Evolutionary conservation across 2,888 invertebrate genomes (phyloP).

Genomic region (Eupithecia centaureata): DNA sequence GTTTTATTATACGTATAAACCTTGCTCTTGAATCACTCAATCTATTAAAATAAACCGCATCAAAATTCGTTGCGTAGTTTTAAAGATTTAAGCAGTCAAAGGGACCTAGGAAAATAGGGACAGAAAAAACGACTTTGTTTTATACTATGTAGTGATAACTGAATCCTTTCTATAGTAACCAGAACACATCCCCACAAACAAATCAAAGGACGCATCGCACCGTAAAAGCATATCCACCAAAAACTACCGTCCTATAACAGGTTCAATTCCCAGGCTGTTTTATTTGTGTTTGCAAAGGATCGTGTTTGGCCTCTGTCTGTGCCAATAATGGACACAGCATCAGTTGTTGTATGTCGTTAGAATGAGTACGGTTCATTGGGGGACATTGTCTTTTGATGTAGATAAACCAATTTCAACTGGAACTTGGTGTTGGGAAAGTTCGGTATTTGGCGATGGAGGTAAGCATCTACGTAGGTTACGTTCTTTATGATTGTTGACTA

Average conservation of each 20-base stretch:
- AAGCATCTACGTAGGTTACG: background rate
- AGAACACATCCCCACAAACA: constrained; percentile 8
- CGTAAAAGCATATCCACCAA: constrained; percentile 18
- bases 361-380: constrained; percentile 21
- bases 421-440: background rate
- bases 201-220: constrained; percentile 13
- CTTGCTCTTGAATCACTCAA: no score
- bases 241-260: constrained; percentile 34
- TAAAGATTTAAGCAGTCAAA: no score
- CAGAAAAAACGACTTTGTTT: no score
- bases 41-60: no score
- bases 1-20: no score
- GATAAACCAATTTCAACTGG: constrained; percentile 10
- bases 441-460: background rate
- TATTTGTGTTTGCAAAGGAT: constrained; percentile 65
- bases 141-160: no score
- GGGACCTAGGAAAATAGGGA: no score
- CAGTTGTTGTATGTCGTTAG: constrained; percentile 34
- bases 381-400: constrained; percentile 25
- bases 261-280: constrained; percentile 59
- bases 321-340: constrained; percentile 59
- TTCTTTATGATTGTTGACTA: background rate
- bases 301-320: constrained; percentile 74
- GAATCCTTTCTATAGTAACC: background rate
- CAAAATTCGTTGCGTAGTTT: no score